Base-by-base conservation (phyloP, 2,888 invertebrate genomes). In the Metacarcinus magister region DNA sequence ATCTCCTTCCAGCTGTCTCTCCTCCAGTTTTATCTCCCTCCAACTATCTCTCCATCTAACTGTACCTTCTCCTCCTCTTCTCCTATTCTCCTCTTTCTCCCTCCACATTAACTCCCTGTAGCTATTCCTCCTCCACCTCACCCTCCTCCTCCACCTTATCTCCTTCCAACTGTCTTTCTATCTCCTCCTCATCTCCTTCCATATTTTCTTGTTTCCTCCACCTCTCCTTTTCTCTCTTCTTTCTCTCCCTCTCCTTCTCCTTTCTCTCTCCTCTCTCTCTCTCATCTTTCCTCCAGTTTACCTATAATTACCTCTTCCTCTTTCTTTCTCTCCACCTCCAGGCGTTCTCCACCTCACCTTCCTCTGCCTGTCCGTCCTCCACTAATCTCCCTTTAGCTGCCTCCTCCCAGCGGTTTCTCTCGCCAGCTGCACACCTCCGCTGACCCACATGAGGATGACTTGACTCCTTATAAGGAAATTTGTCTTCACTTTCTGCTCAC, bases 401-500 rank as follows among this genome's bases (percentile, higher is more conserved):
- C 82, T 82, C 82, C 82, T 32, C 82, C 13, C 32, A 82, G 82
- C 82, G 82, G 82, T 82, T 82, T 82, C 82, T 82, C 82, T 82
- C 32, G 82, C 82, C 82, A 82, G 82, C 82, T 82, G 82, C 82
- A 82, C 82, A 16, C 82, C 82, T 28, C 28, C 13, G 5, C 82
- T 82, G 82, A 82, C 82, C 82, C 82, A 82, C 82, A 82, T 82
- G 82, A 2, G 28, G 82, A 10, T 32, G 82, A 82, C 32, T 32
- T 82, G 8, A 10, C 7, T 8, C 82, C 82, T 82, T 82, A 32
- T 82, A 82, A 82, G 82, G 82, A 82, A 32, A 82, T 82, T 82
- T 82, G 82, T 82, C 82, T 82, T 82, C 82, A 82, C 82, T 82
- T 82, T 82, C 82, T 82, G 82, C 82, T 82, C 82, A 82, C 82